Evolutionary conservation across 2,888 invertebrate species (phyloP), one percentile per base, ranked within the genome.

Genomic region (Galerucella pusilla): DNA sequence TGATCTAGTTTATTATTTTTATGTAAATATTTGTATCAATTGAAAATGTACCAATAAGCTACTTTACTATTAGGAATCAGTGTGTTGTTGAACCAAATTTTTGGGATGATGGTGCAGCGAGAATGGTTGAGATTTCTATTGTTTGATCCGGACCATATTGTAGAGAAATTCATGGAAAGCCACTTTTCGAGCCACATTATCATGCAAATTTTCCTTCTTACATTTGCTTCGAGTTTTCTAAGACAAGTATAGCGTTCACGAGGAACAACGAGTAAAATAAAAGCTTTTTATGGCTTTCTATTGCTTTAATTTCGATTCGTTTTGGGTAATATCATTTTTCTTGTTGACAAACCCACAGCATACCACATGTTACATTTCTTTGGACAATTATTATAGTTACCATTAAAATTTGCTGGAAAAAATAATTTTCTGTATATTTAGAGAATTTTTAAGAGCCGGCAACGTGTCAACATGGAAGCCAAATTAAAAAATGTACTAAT

Each of bases 181-280:
- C 84, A 85, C 83, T 85, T 85, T 86, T 84, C 83, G 82, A 82
- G 84, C 79, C 80, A 83, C 85, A 87, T 87, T 87, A 86, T 86
- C 85, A 87, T 87, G 87, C 86, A 87, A 87, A 87, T 87, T 85
- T 85, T 82, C 83, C 85, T 86, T 86, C 86, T 87, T 87, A 86
- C 86, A 85, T 85, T 86, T 86, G 85, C 85, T 82, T 81, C 84
- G 85, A 85, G 86, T 85, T 86, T 86, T 86, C 85, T 84, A 81
- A 85, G 85, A 85, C 86, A 85, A 85, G 85, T 84, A 82, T 83
- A 83, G 82, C 85, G 84, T 84, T 84, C 83, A 84, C 75, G 63
- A 81, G 81, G 78, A 80, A 81, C 78, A 79, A 80, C 45, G 83
- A 81, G 83, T 83, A 83, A 83, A 84, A 84, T 82, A 82, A 79